Evolutionary conservation across 2,797 vertebrate species (phyloP).

Genomic region (Denticeps clupeoides): DNA sequence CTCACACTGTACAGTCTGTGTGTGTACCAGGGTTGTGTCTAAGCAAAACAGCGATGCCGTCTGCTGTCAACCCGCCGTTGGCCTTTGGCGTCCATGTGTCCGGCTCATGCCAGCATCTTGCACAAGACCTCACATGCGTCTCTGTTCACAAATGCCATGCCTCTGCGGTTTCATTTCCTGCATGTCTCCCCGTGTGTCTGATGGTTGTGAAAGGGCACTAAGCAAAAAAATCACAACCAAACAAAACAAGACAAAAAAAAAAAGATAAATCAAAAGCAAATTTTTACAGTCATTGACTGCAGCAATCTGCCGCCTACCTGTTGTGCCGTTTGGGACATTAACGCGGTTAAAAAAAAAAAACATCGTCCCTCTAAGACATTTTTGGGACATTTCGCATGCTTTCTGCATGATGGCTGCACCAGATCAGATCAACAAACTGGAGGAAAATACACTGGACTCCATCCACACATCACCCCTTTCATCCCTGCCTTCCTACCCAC

Average conservation of each 20-base stretch:
- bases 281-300: no score
- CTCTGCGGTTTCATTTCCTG: slow-evolving; percentile 27
- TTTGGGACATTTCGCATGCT: no score
- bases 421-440: no score
- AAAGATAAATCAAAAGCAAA: no score
- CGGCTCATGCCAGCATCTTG: slow-evolving; percentile 20
- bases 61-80: not conserved
- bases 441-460: no score
- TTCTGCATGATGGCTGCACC: no score
- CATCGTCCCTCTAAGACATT: no score
- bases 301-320: no score
- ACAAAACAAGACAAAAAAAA: no score
- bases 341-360: no score
- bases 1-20: not conserved
- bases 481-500: slow-evolving; percentile 6
- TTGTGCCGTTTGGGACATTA: no score
- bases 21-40: not conserved
- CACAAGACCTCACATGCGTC: slow-evolving; percentile 20
- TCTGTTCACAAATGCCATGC: slow-evolving; percentile 18
- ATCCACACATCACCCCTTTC: slow-evolving; percentile 1
- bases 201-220: not conserved
- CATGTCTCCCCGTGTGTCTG: slow-evolving; percentile 8
- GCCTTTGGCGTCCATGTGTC: slow-evolving; percentile 14
- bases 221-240: no score
- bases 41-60: slow-evolving; percentile 1